A percentile compares a stretch with the other conserved stretches of the same genome.
These are phyloP conservation scores for Cephalopterus ornatus DNA, from an alignment of 2,113 vertebrate species.

Conservation along the genomic window DNA sequence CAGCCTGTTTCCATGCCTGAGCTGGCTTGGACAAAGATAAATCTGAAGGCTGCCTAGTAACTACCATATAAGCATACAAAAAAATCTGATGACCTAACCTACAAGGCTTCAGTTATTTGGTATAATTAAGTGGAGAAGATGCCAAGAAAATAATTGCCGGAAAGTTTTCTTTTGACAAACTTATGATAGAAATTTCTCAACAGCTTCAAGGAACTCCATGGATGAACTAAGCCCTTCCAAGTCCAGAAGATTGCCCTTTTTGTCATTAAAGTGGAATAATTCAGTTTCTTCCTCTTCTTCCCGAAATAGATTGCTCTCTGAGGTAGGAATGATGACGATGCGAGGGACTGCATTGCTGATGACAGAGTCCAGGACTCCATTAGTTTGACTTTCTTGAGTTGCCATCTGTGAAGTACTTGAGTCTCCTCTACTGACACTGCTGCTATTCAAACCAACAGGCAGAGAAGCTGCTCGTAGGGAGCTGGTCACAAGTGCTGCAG, in stretches of 20 bases:
- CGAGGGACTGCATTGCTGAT: constrained; percentile 36
- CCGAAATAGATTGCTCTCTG: constrained; percentile 48
- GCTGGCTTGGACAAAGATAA: constrained; percentile 15
- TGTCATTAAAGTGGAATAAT: constrained; percentile 41
- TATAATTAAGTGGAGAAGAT: constrained; percentile 17
- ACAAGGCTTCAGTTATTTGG: constrained; percentile 37
- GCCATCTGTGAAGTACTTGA: neutral
- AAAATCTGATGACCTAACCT: constrained; percentile 1
- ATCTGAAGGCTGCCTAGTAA: constrained; percentile 30
- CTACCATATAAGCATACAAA: constrained; percentile 3
- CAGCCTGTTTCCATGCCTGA: constrained; percentile 3
- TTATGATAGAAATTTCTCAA: constrained; percentile 69
- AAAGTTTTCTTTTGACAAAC: neutral
- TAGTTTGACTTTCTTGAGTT: neutral
- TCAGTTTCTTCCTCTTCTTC: constrained; percentile 29
- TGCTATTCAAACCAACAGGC: constrained; percentile 45
- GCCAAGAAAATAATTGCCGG: constrained; percentile 34
- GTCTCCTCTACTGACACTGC: neutral
- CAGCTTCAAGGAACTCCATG: constrained; percentile 55
- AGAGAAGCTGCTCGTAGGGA: constrained; percentile 57
- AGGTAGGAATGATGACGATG: constrained; percentile 70
- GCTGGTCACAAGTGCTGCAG: constrained; percentile 8
- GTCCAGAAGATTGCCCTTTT: constrained; percentile 55
- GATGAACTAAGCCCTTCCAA: constrained; percentile 61
- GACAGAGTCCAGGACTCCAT: neutral